Evolutionary conservation across 2,888 invertebrate genomes (phyloP).

Genomic region (Chalcis sispes): DNA sequence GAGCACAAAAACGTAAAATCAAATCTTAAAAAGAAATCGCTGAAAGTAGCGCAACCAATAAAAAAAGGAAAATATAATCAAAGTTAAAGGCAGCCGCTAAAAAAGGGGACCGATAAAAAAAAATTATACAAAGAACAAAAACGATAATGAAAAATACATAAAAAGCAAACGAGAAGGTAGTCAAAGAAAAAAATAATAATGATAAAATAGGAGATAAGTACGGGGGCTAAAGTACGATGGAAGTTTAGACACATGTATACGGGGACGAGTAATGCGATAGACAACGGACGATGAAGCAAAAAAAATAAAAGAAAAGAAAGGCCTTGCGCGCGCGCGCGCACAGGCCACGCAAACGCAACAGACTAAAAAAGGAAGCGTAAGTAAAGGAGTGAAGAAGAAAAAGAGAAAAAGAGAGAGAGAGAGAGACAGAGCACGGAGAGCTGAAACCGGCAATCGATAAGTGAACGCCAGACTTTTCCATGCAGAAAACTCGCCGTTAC

Average conservation of each 20-base stretch:
- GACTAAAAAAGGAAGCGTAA: conserved; percentile 33
- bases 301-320: conserved; percentile 24
- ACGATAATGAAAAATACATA: too few species aligned
- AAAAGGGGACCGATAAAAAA: too few species aligned
- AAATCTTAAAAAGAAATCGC: too few species aligned
- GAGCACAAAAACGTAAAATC: too few species aligned
- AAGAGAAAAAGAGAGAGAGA: not conserved
- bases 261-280: conserved; percentile 25
- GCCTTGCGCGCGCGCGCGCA: not conserved
- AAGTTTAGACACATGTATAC: conserved; percentile 25
- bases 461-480: conserved; percentile 48
- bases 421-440: too few species aligned
- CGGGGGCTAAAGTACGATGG: conserved; percentile 3
- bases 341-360: conserved; percentile 6
- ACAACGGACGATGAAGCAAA: conserved; percentile 15
- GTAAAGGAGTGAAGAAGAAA: conserved; percentile 23
- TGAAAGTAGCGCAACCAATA: too few species aligned
- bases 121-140: too few species aligned
- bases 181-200: not conserved
- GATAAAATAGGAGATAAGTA: not conserved
- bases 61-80: too few species aligned
- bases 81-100: too few species aligned
- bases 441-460: conserved; percentile 56
- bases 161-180: not conserved
- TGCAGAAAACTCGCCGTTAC: conserved; percentile 35